Evolutionary conservation across 2,113 vertebrate species (phyloP).

Genomic region (Alethe castanea): DNA sequence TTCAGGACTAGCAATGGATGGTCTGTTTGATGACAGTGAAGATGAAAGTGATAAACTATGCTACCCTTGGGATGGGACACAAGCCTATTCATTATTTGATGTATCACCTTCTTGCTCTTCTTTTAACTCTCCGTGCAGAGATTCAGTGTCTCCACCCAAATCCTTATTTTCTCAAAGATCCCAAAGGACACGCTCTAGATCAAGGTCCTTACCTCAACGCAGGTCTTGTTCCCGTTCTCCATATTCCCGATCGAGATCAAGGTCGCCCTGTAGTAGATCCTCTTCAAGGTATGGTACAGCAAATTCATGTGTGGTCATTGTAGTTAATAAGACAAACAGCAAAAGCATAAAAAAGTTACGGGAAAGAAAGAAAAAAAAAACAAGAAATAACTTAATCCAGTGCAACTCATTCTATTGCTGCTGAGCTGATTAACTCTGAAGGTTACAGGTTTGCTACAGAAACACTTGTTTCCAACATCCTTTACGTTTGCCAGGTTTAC

Average conservation of each 20-base stretch:
- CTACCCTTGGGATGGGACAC: slow-evolving; percentile 92
- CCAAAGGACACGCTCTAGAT: slow-evolving; percentile 82
- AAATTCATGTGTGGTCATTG: background rate
- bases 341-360: background rate
- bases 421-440: background rate
- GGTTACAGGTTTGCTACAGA: background rate
- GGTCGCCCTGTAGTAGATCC: slow-evolving; percentile 88
- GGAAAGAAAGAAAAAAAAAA: background rate
- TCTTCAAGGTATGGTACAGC: slow-evolving; percentile 85
- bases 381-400: background rate
- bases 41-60: slow-evolving; percentile 89
- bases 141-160: slow-evolving; percentile 89
- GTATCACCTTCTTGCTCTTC: slow-evolving; percentile 91
- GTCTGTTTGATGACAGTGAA: slow-evolving; percentile 88
- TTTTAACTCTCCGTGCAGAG: slow-evolving; percentile 92
- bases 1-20: slow-evolving; percentile 87
- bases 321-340: background rate
- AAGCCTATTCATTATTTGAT: slow-evolving; percentile 91
- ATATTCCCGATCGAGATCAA: slow-evolving; percentile 91
- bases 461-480: background rate
- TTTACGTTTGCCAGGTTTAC: slow-evolving; percentile 23
- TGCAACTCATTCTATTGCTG: background rate
- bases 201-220: slow-evolving; percentile 82
- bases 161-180: slow-evolving; percentile 87
- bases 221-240: slow-evolving; percentile 88